Evolutionary conservation across 2,888 invertebrate genomes (phyloP).

Genomic region (Xestoiulus laeticollis): DNA sequence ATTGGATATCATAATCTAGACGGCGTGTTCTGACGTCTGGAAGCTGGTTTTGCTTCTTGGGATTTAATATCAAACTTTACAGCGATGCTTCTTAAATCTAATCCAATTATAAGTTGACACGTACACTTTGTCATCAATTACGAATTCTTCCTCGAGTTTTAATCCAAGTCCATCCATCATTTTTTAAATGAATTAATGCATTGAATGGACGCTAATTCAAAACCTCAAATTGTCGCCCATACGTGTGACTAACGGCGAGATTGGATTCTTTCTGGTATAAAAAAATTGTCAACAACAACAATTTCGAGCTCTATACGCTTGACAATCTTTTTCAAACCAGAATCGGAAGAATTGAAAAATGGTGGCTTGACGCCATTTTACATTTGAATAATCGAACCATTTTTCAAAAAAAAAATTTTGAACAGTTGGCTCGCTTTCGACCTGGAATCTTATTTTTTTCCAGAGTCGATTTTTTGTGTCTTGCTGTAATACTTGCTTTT

Average conservation of each 20-base stretch:
- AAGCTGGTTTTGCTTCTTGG: background rate
- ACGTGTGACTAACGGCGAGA: background rate
- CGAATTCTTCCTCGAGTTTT: conserved; percentile 33
- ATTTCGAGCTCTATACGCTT: background rate
- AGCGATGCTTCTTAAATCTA: background rate
- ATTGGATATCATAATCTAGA: background rate
- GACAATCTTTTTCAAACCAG: background rate
- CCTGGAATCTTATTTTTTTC: background rate
- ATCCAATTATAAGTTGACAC: conserved; percentile 42
- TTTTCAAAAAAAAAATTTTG: conserved; percentile 13
- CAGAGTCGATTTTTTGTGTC: background rate
- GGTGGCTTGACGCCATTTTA: conserved; percentile 13
- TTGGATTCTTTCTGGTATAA: background rate
- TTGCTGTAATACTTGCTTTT: background rate
- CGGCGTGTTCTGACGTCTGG: background rate
- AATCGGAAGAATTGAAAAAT: conserved; percentile 30
- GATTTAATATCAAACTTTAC: background rate
- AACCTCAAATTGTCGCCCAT: background rate
- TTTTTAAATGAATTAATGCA: conserved; percentile 35
- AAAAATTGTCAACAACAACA: background rate
- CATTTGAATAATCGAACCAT: conserved; percentile 28
- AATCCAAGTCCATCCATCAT: conserved; percentile 27
- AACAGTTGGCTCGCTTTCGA: background rate
- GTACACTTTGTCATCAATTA: conserved; percentile 36
- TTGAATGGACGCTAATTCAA: conserved; percentile 39